Base-by-base conservation (phyloP, 30 jellyfish, hydroid and myxozoan genomes). In the Pseudorhiza aurosa region DNA sequence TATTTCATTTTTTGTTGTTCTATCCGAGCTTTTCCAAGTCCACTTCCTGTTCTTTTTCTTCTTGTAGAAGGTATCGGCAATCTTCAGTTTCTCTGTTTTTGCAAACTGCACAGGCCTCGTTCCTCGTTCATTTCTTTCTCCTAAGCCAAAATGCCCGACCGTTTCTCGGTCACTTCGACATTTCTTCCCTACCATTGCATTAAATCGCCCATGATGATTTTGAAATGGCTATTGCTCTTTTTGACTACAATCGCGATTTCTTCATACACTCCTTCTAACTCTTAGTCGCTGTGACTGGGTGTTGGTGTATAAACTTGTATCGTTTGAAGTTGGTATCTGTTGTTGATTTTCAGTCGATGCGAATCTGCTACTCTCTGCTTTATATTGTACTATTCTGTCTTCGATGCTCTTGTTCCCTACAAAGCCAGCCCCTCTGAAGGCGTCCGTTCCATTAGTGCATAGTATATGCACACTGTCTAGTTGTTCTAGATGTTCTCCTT, bases 221-320 rank as follows among this genome's bases (percentile, higher is more conserved):
- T n/a, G n/a, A n/a, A 71, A 15, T 71, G 85, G 18, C 77, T 47
- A 15, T 71, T 42, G 50, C 29, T 71, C 55, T 42, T 44, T 11
- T 47, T 50, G 10, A 71, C 25, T 31, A 36, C 3, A 8, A 19
- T 74, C 11, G 63, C 87, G 15, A 55, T 55, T 27, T 55, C 82
- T 8, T 74, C 87, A 53, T 74, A 74, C 63, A 74, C 18, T 57
- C 46, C 85, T 71, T 71, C 85, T 11, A 46, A 80, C 49, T 71
- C 85, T 42, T 46, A 80, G 29, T 74, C 87, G 30, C 29, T 39
- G 87, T 74, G 87, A 35, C 87, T 74, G 12, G n/a, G n/a, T n/a
- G n/a, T n/a, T n/a, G 82, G 26, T 71, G 85, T 67, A 74, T 74
- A 74, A 14, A 32, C 82, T 39, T 50, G 63, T 28, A 56, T 35